These are phyloP conservation scores for Myripristis jacobus DNA, from an alignment of 2,797 vertebrate genomes.

Conservation along the genomic window DNA sequence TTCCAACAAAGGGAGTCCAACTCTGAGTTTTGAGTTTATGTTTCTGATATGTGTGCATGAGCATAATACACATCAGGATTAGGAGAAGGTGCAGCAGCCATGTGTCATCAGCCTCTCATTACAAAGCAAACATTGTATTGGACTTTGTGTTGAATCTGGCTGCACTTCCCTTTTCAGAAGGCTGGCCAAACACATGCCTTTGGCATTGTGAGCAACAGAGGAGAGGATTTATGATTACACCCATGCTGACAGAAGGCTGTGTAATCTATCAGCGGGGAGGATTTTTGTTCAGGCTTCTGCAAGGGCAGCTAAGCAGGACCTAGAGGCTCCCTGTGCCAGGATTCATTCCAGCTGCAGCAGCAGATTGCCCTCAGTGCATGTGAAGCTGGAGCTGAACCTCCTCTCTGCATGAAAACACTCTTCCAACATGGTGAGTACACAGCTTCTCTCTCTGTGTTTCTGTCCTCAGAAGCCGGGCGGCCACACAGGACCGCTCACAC, in stretches of 20 bases:
- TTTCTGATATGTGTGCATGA: constrained; percentile 5
- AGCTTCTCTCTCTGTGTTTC: background rate
- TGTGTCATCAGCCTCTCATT: constrained; percentile 5
- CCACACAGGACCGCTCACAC: constrained; percentile 3
- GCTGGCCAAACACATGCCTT: constrained; percentile 34
- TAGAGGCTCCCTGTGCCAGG: constrained; percentile 34
- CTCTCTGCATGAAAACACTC: constrained; percentile 45
- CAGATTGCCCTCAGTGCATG: constrained; percentile 51
- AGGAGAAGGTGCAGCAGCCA: background rate
- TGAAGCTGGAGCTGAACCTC: constrained; percentile 43
- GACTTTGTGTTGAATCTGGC: constrained; percentile 9
- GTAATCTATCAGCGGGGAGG: constrained; percentile 40
- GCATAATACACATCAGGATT: background rate
- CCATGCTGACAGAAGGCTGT: constrained; percentile 37
- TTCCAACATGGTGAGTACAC: constrained; percentile 79
- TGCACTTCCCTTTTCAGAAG: constrained; percentile 5
- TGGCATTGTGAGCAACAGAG: constrained; percentile 29
- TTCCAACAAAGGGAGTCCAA: background rate
- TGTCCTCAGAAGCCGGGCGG: constrained; percentile 6
- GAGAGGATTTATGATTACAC: constrained; percentile 63
- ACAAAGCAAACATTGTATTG: constrained; percentile 26
- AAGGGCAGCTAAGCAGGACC: constrained; percentile 76
- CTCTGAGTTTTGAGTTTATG: constrained; percentile 1
- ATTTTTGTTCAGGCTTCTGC: constrained; percentile 81
- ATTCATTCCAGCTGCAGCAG: constrained; percentile 67